Evolutionary conservation across 2,113 vertebrate species (phyloP).

Genomic region (Cyanoramphus novaezelandiae): DNA sequence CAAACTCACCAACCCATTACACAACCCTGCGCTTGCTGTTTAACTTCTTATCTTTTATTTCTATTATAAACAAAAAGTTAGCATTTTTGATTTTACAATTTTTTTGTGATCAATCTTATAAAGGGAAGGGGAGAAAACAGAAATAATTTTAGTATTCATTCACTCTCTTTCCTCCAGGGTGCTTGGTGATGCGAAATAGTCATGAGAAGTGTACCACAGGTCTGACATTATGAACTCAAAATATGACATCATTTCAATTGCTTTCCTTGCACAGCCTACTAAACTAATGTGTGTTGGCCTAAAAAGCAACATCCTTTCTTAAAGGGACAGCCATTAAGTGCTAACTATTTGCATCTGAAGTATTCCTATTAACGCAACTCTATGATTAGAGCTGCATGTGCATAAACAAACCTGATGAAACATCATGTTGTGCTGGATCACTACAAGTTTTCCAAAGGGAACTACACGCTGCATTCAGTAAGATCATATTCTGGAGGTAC

Average conservation of each 20-base stretch:
- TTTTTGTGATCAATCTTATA: not conserved
- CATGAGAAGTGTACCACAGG: not conserved
- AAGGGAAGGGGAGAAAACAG: not conserved
- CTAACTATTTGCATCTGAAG: not conserved
- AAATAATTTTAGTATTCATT: not conserved
- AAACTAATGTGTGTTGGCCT: not conserved
- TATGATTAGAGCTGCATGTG: not conserved
- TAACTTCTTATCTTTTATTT: not conserved
- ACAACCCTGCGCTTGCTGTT: not conserved
- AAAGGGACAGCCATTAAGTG: not conserved
- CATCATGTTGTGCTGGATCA: accelerated
- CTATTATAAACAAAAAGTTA: not conserved
- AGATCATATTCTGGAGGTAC: not conserved
- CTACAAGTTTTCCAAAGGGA: not conserved
- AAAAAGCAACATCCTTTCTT: not conserved
- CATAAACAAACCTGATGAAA: not conserved
- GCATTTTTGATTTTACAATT: not conserved
- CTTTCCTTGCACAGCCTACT: not conserved
- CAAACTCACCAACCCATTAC: not conserved
- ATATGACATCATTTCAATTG: accelerated
- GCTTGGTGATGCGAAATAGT: not conserved
- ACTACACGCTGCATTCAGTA: not conserved
- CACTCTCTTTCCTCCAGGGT: not conserved
- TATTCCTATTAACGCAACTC: not conserved
- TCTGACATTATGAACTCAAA: not conserved